phyloP scores from a whole-genome alignment of 2,797 vertebrate species.

The Pseudochaenichthys georgianus region DNA sequence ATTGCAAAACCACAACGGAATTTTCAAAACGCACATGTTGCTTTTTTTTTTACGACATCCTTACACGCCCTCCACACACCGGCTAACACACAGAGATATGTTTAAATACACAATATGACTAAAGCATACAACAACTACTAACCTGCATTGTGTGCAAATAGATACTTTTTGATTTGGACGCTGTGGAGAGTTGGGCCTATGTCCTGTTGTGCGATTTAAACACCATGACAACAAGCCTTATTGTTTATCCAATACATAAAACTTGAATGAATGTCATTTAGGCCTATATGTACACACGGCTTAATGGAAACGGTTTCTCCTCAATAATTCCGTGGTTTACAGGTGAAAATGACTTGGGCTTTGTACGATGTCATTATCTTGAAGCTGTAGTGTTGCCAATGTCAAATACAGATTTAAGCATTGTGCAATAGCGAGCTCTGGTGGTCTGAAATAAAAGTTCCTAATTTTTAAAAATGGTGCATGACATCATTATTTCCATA shows the following conservation, averaged over 20 bases:
- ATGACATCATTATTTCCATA: conserved; percentile 31
- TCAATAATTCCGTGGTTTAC: neutral
- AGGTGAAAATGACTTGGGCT: neutral
- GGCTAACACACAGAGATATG: accelerated
- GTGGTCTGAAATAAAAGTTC: conserved; percentile 17
- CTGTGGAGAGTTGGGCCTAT: neutral
- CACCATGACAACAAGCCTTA: neutral
- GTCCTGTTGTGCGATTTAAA: neutral
- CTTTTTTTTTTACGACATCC: conserved; percentile 22
- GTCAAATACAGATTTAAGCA: neutral
- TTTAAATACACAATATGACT: neutral
- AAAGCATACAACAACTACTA: neutral
- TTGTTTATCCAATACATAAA: neutral
- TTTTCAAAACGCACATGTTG: conserved; percentile 73
- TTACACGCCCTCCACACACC: conserved; percentile 23
- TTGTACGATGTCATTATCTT: neutral
- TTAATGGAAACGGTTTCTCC: neutral
- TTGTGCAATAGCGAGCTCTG: conserved; percentile 62
- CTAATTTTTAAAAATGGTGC: neutral
- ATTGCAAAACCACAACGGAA: conserved; percentile 86
- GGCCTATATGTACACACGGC: neutral
- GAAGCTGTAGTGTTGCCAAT: neutral
- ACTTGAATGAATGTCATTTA: neutral
- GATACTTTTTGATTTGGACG: neutral
- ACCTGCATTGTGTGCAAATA: no score